Evolutionary conservation across 2,113 vertebrate species (phyloP).

Genomic region (Cheirogaleus medius): DNA sequence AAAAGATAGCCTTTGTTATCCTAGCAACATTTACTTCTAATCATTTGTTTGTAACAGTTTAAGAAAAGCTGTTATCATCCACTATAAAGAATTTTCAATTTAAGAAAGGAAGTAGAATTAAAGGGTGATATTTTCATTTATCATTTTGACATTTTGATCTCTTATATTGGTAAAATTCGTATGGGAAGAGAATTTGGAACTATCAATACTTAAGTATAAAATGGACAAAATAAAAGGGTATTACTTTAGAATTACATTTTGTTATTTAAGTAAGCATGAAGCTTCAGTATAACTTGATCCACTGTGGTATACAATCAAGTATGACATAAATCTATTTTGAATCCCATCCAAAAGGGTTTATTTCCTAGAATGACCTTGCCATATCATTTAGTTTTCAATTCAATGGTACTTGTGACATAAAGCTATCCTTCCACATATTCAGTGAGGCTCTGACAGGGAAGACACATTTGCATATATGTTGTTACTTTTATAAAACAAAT

Average conservation of each 20-base stretch:
- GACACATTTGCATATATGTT: neutral
- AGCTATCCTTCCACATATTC: constrained; percentile 28
- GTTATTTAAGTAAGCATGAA: constrained; percentile 53
- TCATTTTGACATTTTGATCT: constrained; percentile 1
- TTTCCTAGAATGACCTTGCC: neutral
- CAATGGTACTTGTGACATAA: neutral
- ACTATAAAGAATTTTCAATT: constrained; percentile 32
- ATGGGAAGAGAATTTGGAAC: constrained; percentile 41
- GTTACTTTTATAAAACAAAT: constrained; percentile 39
- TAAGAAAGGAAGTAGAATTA: constrained; percentile 32
- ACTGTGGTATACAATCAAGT: neutral
- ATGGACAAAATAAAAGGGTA: neutral
- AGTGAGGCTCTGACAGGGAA: neutral
- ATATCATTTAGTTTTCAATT: constrained; percentile 43
- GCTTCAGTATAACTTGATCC: neutral
- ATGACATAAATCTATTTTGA: neutral
- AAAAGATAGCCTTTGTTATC: neutral
- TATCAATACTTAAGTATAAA: constrained; percentile 19
- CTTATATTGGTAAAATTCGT: neutral
- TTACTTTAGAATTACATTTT: neutral
- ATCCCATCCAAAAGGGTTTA: neutral
- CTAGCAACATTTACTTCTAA: constrained; percentile 32
- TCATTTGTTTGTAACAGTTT: constrained; percentile 38
- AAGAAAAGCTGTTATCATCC: neutral
- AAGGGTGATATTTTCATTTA: neutral